Percentiles rank a stretch among this genome's conserved stretches.
Conservation (phyloP, 2,797 vertebrate species). For the Leuciscus waleckii region DNA sequence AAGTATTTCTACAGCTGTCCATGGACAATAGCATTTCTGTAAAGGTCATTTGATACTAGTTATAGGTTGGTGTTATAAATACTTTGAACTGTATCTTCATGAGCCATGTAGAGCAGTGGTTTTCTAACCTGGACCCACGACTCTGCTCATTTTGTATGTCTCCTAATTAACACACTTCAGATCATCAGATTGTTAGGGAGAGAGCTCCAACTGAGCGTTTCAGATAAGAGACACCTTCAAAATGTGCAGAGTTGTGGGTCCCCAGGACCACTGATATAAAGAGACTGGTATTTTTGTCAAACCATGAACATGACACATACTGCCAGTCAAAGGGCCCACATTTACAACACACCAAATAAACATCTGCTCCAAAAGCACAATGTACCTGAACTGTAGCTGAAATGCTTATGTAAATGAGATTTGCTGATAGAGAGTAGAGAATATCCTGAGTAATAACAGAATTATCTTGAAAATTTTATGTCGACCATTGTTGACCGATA, state of each 20-base stretch:
- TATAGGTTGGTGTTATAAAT: conserved; percentile 37
- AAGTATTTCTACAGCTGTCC: conserved; percentile 31
- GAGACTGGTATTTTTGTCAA: conserved; percentile 1
- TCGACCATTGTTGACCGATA: conserved; percentile 36
- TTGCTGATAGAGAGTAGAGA: conserved; percentile 44
- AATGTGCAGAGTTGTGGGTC: not conserved
- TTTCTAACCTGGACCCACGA: not conserved
- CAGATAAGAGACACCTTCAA: not conserved
- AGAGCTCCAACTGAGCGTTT: not conserved
- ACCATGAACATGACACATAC: conserved; percentile 8
- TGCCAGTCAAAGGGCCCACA: conserved; percentile 33
- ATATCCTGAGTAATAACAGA: conserved; percentile 35
- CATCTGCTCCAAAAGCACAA: conserved; percentile 56
- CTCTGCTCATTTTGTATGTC: not conserved
- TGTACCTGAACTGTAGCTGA: conserved; percentile 44
- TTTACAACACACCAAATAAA: conserved; percentile 30
- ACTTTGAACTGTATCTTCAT: conserved; percentile 20
- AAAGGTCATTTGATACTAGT: conserved; percentile 26
- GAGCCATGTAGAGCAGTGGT: conserved; percentile 16
- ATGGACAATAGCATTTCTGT: conserved; percentile 35
- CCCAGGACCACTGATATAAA: not conserved
- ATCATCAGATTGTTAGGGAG: not conserved
- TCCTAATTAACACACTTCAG: not conserved
- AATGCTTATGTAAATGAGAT: conserved; percentile 56
- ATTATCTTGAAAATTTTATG: conserved; percentile 40